These are phyloP conservation scores for roundworm (Caenorhabditis elegans) DNA, from an alignment of 1,140 invertebrate genomes.

Conservation along the genomic window WBcel235 BX284602.5:7744001-7744500, in stretches of 20 bases:
- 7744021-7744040: constrained; percentile 38
- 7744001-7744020: constrained; percentile 32
- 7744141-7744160: constrained; percentile 33
- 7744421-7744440: constrained; percentile 54
- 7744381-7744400: constrained; percentile 43
- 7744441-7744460: constrained; percentile 44
- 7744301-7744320: not conserved
- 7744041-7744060: constrained; percentile 44
- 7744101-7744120: constrained; percentile 35
- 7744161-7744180: not conserved
- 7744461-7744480: constrained; percentile 42
- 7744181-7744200: not conserved
- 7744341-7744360: constrained; percentile 27
- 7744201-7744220: constrained; percentile 31
- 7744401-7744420: constrained; percentile 50
- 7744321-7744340: constrained; percentile 14
- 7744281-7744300: not conserved
- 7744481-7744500: constrained; percentile 33
- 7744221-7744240: constrained; percentile 20
- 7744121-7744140: constrained; percentile 35
- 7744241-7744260: constrained; percentile 24
- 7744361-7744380: constrained; percentile 37
- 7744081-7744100: constrained; percentile 32
- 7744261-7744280: constrained; percentile 11
- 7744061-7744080: constrained; percentile 42